Base-by-base conservation (phyloP, 2,113 vertebrate species). In the Sisor rabdophorus region DNA sequence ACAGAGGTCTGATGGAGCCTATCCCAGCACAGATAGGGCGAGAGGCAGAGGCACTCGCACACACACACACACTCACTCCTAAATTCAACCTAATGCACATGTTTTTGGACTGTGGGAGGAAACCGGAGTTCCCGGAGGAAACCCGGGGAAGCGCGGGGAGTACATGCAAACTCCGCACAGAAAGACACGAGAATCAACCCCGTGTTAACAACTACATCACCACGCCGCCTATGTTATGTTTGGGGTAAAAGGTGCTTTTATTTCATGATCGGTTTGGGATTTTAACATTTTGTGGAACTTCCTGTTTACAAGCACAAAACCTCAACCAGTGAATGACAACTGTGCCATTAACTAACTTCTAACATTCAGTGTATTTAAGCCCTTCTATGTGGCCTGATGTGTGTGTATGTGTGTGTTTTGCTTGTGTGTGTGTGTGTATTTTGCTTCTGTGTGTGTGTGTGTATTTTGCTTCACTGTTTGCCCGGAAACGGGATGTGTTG, bases 401-500 rank as follows among this genome's bases (percentile, higher is more conserved):
- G 56, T 58, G 54, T 26, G 55, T 30, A 15, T 30, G 61, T 40
- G 32, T 36, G 32, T 64, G 61, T 64, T 44, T 6, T 44, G 40
- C 9, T 9, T 10, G 60, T 40, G 30, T 64, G 30, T 40, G 60
- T 64, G 40, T 47, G 5, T 26, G 22, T 68, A 40, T n/a, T 68
- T 22, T 50, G 40, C 24, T 40, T 50, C 22, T 68, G 65, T 17
- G 44, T 36, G 3, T 36, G 32, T 36, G 44, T n/a, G 53, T 54
- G 50, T 28, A n/a, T 20, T 19, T 55, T 54, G 28, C 68, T 54
- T 54, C 50, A 54, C 50, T 71, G 50, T 71, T 71, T 71, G 68
- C 50, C 68, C 28, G 20, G 68, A 54, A 71, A 71, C 68, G 36
- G 68, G 28, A 71, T 54, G 50, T 9, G 12, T 71, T 32, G 68